Evolutionary conservation across 2,113 vertebrate genomes (phyloP).

Genomic region (Podilymbus podiceps): DNA sequence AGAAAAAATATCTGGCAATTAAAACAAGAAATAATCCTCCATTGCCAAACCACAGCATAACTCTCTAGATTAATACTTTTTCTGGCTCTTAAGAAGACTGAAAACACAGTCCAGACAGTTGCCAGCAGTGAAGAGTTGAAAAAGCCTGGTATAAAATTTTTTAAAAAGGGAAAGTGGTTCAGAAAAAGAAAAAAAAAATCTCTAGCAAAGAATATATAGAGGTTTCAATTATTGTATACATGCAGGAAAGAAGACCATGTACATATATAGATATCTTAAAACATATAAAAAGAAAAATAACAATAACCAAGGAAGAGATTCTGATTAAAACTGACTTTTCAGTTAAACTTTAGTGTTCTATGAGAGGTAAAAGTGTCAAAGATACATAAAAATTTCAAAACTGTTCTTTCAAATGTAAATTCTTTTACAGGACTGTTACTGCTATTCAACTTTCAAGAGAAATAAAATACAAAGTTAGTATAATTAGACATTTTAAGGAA

Average conservation of each 20-base stretch:
- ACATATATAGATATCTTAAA: background rate
- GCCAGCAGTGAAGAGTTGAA: background rate
- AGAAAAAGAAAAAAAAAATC: background rate
- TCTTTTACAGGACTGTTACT: slow-evolving; percentile 31
- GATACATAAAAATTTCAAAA: slow-evolving; percentile 64
- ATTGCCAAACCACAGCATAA: background rate
- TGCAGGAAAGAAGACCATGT: background rate
- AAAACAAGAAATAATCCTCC: background rate
- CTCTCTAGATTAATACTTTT: background rate
- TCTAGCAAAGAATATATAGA: background rate
- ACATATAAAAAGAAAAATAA: background rate
- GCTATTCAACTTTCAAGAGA: slow-evolving; percentile 52
- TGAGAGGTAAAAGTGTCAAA: slow-evolving; percentile 49
- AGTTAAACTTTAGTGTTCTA: slow-evolving; percentile 17
- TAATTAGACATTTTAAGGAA: slow-evolving; percentile 54
- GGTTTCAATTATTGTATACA: background rate
- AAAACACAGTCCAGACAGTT: background rate
- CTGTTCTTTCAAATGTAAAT: slow-evolving; percentile 72
- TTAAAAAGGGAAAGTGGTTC: background rate
- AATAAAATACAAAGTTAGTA: slow-evolving; percentile 62
- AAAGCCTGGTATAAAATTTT: background rate
- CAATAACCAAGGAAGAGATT: background rate
- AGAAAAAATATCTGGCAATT: background rate
- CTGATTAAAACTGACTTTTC: slow-evolving; percentile 53
- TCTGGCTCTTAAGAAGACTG: background rate